phyloP scores from a whole-genome alignment of 2,113 vertebrate genomes.

The Talpa occidentalis region DNA sequence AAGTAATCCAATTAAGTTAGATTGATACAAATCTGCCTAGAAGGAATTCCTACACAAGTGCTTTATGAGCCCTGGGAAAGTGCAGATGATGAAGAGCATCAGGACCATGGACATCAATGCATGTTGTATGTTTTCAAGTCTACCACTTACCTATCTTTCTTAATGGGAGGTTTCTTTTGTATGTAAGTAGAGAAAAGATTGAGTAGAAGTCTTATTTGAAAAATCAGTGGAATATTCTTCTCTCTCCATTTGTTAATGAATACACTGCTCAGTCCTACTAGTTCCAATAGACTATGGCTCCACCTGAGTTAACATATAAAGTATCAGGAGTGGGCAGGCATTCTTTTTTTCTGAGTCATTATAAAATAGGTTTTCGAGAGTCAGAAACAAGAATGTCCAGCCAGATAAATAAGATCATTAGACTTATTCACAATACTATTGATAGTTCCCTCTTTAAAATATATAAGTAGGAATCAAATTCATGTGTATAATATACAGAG shows the following conservation, averaged over 20 bases:
- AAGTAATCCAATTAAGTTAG: neutral
- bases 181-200: slow-evolving; percentile 60
- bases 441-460: neutral
- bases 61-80: slow-evolving; percentile 57
- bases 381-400: neutral
- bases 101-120: slow-evolving; percentile 6
- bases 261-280: slow-evolving; percentile 68
- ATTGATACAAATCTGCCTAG: slow-evolving; percentile 62
- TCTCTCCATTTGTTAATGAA: slow-evolving; percentile 73
- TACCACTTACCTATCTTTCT: slow-evolving; percentile 52
- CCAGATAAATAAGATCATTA: slow-evolving; percentile 13
- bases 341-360: slow-evolving; percentile 59
- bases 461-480: neutral
- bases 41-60: slow-evolving; percentile 68
- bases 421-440: neutral
- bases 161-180: slow-evolving; percentile 57
- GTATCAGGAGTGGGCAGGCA: neutral
- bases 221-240: slow-evolving; percentile 68
- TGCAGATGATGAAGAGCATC: slow-evolving; percentile 34
- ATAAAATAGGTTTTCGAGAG: slow-evolving; percentile 39
- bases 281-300: slow-evolving; percentile 66
- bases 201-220: slow-evolving; percentile 72
- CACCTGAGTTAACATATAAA: slow-evolving; percentile 65
- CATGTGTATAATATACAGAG: neutral
- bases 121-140: slow-evolving; percentile 40